Percentiles rank a stretch among this genome's conserved stretches.
phyloP scores from a whole-genome alignment of 1,140 invertebrate genomes.

The Drosophila willistoni region DNA sequence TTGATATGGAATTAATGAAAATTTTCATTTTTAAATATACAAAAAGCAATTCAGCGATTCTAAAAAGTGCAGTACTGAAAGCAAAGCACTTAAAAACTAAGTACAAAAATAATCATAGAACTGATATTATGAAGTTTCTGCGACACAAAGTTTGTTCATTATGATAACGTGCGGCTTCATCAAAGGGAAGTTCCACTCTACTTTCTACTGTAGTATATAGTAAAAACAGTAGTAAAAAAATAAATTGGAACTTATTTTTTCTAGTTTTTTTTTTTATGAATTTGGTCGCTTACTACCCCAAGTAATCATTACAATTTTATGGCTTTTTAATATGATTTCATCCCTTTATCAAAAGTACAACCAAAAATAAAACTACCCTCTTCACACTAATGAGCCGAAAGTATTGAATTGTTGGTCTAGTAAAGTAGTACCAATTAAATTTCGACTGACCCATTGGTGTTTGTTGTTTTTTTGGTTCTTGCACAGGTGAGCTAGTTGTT shows the following conservation, averaged over 20 bases:
- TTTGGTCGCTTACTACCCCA: slow-evolving; percentile 21
- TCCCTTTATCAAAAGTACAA: slow-evolving; percentile 18
- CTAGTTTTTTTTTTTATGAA: not conserved
- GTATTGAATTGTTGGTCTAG: slow-evolving; percentile 63
- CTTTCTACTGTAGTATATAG: too few species aligned
- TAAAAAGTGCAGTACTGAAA: too few species aligned
- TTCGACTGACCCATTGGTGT: slow-evolving; percentile 44
- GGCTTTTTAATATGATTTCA: slow-evolving; percentile 52
- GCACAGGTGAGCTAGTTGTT: slow-evolving; percentile 40
- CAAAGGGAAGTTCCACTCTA: too few species aligned
- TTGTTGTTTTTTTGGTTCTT: not conserved
- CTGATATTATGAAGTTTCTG: too few species aligned
- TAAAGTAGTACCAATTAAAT: slow-evolving; percentile 66
- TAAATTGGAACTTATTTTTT: not conserved
- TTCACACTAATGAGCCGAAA: slow-evolving; percentile 54
- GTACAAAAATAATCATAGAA: too few species aligned
- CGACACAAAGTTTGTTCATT: too few species aligned
- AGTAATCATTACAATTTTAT: slow-evolving; percentile 50
- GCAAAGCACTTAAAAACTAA: too few species aligned
- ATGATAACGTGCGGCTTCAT: too few species aligned
- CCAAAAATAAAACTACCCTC: slow-evolving; percentile 28
- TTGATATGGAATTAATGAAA: too few species aligned
- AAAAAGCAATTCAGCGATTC: too few species aligned
- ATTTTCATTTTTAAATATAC: too few species aligned
- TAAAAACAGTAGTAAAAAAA: not conserved